Evolutionary conservation across 2,797 vertebrate genomes (phyloP).

Genomic region (Mormyrus proboscirostris): DNA sequence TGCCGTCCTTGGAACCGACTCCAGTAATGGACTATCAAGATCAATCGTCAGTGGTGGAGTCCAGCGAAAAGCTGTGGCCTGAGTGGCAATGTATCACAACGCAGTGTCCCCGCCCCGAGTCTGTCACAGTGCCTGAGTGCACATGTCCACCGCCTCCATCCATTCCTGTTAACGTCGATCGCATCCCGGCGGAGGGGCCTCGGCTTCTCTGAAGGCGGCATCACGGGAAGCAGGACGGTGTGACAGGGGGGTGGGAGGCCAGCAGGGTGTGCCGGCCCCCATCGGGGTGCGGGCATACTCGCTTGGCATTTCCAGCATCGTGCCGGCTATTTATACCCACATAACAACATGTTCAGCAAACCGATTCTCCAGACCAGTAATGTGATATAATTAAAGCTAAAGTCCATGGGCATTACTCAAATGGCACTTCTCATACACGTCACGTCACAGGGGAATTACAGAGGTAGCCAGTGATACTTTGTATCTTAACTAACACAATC

Average conservation of each 20-base stretch:
- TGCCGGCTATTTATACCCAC: slow-evolving; percentile 50
- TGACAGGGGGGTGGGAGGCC: not conserved
- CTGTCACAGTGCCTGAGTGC: not conserved
- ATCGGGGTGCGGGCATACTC: slow-evolving; percentile 32
- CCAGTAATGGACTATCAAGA: slow-evolving; percentile 44
- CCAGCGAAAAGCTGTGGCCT: slow-evolving; percentile 41
- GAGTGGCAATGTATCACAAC: slow-evolving; percentile 43
- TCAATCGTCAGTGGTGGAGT: slow-evolving; percentile 45
- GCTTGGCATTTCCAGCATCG: slow-evolving; percentile 59
- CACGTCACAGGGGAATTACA: slow-evolving; percentile 45
- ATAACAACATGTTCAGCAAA: slow-evolving; percentile 33
- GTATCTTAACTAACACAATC: slow-evolving; percentile 66
- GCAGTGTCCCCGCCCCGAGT: slow-evolving; percentile 21
- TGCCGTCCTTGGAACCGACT: not conserved
- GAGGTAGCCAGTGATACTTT: slow-evolving; percentile 63
- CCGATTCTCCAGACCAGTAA: slow-evolving; percentile 57
- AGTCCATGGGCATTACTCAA: slow-evolving; percentile 51
- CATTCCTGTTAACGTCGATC: not conserved
- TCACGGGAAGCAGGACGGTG: not conserved
- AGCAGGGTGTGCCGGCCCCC: not conserved
- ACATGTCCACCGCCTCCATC: slow-evolving; percentile 11
- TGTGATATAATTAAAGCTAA: slow-evolving; percentile 63
- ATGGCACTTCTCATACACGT: slow-evolving; percentile 53
- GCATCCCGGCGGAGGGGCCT: not conserved
- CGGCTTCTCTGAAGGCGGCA: not conserved